These are phyloP conservation scores for Megaceryle maxima DNA, from an alignment of 2,113 vertebrate genomes.

Conservation along the genomic window DNA sequence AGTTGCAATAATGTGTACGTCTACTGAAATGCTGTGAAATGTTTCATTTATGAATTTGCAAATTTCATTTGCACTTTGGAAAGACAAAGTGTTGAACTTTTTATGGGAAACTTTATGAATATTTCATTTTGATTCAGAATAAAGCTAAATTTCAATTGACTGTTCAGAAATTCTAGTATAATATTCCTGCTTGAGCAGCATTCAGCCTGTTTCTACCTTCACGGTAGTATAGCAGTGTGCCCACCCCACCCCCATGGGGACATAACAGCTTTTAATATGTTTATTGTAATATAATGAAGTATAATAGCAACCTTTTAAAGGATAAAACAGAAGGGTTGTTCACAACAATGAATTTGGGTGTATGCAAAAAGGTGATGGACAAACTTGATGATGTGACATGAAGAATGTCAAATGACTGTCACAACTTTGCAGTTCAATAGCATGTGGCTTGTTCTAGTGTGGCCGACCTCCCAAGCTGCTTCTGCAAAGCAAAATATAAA, in stretches of 20 bases:
- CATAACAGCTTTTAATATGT: not conserved
- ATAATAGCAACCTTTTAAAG: not conserved
- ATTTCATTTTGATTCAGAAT: slow-evolving; percentile 13
- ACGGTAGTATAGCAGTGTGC: not conserved
- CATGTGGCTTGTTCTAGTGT: not conserved
- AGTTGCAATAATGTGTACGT: not conserved
- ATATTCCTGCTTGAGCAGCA: not conserved
- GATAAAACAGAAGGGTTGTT: not conserved
- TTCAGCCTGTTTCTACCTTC: not conserved
- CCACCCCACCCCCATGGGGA: not conserved
- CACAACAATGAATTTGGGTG: not conserved
- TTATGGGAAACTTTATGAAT: not conserved
- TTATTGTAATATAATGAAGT: not conserved
- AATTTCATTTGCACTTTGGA: not conserved
- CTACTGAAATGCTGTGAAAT: slow-evolving; percentile 12
- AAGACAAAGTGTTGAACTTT: not conserved
- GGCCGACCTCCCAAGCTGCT: not conserved
- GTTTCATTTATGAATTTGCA: not conserved
- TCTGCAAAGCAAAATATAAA: not conserved
- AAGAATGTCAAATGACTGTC: not conserved
- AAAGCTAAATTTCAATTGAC: not conserved
- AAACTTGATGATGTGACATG: not conserved
- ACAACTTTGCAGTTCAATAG: not conserved
- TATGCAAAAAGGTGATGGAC: not conserved
- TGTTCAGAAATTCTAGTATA: not conserved